Evolutionary conservation across 2,888 invertebrate species (phyloP).

Genomic region (Pristionchus mayeri): DNA sequence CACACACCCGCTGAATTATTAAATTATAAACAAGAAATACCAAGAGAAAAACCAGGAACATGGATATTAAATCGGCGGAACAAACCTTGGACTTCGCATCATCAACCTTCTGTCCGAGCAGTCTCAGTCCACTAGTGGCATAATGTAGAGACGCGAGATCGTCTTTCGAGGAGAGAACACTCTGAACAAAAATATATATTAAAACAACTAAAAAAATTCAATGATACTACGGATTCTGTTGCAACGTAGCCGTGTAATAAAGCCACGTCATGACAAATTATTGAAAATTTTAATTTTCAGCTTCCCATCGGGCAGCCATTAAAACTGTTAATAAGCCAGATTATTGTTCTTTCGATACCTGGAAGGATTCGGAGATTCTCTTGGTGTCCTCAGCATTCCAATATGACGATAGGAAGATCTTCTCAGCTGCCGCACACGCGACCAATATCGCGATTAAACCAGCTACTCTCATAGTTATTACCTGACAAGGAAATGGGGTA

Average conservation of each 20-base stretch:
- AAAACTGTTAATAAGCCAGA: too few relatives aligned
- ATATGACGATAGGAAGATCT: slow-evolving; percentile 46
- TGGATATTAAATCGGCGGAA: neutral
- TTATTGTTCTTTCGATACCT: neutral
- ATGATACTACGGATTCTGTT: neutral
- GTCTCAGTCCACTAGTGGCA: slow-evolving; percentile 50
- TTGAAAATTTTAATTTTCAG: neutral
- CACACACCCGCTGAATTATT: slow-evolving; percentile 48
- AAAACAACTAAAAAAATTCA: neutral
- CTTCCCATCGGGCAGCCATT: too few relatives aligned
- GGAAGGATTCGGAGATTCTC: slow-evolving; percentile 45
- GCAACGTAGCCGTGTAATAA: neutral
- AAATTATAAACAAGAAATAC: neutral
- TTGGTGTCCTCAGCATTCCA: slow-evolving; percentile 47
- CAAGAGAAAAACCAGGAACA: neutral
- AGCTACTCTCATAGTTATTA: slow-evolving; percentile 36
- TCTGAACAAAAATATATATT: slow-evolving; percentile 39
- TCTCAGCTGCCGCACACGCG: slow-evolving; percentile 40
- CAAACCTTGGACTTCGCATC: slow-evolving; percentile 33
- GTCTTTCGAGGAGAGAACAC: slow-evolving; percentile 45
- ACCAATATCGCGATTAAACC: slow-evolving; percentile 21
- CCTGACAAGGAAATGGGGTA: neutral
- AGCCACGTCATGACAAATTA: slow-evolving; percentile 11
- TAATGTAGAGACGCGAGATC: slow-evolving; percentile 50
- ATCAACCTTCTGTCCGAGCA: slow-evolving; percentile 44